Base-by-base conservation (phyloP, 2,113 vertebrate species). In the Scophthalmus maximus region DNA sequence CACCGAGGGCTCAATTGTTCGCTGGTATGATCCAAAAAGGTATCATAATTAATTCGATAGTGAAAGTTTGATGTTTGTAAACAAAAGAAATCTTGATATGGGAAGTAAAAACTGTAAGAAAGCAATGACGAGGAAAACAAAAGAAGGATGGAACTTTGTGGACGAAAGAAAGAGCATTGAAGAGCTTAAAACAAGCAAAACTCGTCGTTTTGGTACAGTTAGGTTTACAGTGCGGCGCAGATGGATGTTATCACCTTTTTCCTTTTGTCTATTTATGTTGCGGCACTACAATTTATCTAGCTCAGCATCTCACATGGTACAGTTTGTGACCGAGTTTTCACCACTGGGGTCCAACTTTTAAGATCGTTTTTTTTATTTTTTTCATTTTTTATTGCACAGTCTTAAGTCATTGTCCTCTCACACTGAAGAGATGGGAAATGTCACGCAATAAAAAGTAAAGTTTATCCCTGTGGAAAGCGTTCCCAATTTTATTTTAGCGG, bases 401-500 rank as follows among this genome's bases (percentile, higher is more conserved):
- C 51, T 77, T 52, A 3, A 47, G 20, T 68, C 50, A 62, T 32
- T 47, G 30, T 50, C 49, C 30, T 26, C 34, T 69, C 27, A 46
- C n/a, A 22, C 18, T 34, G 42, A 49, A 32, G 20, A 34, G 29
- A 63, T 25, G 15, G 17, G 49, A 34, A 26, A 26, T 26, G 36
- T 32, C 36, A 53, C 26, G 32, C 27, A 20, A 34, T 46, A 55
- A 55, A 57, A 58, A 22, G 27, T 17, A 3, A 51, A 30, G 26
- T 53, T 66, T 59, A 25, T 59, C 46, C 17, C 15, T 8, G 23
- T 52, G 26, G 32, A 73, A 40, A 25, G n/a, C 52, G 52, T 44
- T 71, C 22, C 46, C 18, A 46, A 40, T 46, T 57, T 29, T 36
- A 67, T 76, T 79, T 73, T 49, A 56, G 59, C 47, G 25, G 26